These are phyloP conservation scores for Gopherus flavomarginatus DNA, from an alignment of 2,113 vertebrate genomes.

Conservation along the genomic window DNA sequence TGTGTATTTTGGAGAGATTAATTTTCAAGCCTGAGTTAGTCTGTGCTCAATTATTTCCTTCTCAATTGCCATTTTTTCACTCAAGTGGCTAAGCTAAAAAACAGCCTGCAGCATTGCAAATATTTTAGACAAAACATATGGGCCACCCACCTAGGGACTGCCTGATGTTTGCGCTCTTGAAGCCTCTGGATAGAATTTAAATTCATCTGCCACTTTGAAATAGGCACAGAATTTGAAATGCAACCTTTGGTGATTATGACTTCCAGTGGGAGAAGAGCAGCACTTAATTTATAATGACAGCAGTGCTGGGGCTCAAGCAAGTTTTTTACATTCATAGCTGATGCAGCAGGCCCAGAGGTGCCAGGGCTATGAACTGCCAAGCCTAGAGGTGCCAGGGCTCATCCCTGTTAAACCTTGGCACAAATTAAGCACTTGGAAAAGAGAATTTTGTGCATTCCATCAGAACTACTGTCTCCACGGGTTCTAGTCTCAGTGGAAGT, in stretches of 20 bases:
- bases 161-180: not conserved
- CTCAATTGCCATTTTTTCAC: not conserved
- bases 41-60: fast-evolving
- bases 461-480: not conserved
- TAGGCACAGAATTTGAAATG: fast-evolving
- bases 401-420: no score
- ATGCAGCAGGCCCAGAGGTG: no score
- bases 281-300: no score
- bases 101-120: not conserved
- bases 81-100: not conserved
- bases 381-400: no score
- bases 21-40: not conserved
- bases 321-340: no score
- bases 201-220: not conserved
- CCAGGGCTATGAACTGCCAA: no score
- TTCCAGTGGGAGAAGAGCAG: not conserved
- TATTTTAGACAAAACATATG: not conserved
- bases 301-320: no score
- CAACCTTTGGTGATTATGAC: not conserved
- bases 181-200: not conserved
- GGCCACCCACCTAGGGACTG: not conserved
- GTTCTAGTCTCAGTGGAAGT: not conserved
- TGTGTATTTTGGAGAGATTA: not conserved
- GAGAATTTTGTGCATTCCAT: not conserved
- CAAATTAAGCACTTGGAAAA: not conserved